These are phyloP conservation scores for Neotoxoptera formosana DNA, from an alignment of 1,140 invertebrate genomes.

Conservation along the genomic window DNA sequence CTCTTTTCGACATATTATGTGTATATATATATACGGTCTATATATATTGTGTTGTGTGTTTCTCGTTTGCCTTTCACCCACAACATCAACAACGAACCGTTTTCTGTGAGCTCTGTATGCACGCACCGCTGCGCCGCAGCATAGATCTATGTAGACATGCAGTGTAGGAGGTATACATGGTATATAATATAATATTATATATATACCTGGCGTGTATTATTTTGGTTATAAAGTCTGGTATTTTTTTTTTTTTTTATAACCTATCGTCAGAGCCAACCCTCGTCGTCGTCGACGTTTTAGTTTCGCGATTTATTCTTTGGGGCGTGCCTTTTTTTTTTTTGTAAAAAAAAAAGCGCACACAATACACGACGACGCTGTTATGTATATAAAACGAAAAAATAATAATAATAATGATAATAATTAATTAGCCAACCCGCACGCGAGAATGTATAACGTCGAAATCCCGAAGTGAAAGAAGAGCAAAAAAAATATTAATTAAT, in stretches of 20 bases:
- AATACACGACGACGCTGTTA: background rate
- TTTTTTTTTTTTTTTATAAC: background rate
- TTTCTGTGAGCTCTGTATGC: background rate
- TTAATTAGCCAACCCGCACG: background rate
- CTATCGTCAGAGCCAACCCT: background rate
- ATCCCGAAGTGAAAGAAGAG: background rate
- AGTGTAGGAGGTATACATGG: too few species aligned
- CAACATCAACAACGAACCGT: background rate
- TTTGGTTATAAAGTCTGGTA: background rate
- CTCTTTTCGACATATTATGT: background rate
- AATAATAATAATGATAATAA: conserved; percentile 32
- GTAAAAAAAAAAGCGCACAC: background rate
- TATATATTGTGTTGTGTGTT: background rate
- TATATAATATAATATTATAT: background rate
- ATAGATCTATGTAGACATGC: background rate
- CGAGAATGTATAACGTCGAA: conserved; percentile 17
- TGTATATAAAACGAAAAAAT: background rate
- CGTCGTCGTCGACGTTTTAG: background rate
- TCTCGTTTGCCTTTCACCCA: conserved; percentile 43
- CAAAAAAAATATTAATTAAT: conserved; percentile 30
- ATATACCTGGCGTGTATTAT: background rate
- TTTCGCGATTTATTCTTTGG: conserved; percentile 6
- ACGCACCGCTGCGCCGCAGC: background rate
- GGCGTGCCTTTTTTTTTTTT: background rate
- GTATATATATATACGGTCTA: background rate